These are phyloP conservation scores for Leptopterna dolabrata DNA, from an alignment of 2,888 invertebrate genomes.

Conservation along the genomic window DNA sequence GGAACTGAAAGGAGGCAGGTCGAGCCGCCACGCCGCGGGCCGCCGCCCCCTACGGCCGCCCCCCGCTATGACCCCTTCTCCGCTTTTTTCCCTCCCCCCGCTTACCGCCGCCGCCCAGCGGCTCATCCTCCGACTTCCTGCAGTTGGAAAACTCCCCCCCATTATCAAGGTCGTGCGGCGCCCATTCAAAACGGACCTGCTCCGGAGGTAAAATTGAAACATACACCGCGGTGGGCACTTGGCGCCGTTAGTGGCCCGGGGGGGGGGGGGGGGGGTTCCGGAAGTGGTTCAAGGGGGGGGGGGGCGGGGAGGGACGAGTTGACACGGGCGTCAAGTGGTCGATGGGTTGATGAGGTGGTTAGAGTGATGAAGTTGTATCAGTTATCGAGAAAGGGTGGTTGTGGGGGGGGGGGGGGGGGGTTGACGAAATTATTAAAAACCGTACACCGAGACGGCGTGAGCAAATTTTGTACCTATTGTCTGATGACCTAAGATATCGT, in stretches of 20 bases:
- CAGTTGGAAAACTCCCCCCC: neutral
- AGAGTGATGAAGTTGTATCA: too few species aligned
- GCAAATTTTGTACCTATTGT: too few species aligned
- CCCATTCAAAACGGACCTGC: neutral
- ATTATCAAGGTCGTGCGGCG: neutral
- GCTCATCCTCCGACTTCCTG: neutral
- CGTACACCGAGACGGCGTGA: too few species aligned
- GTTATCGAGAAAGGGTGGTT: too few species aligned
- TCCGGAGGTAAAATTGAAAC: slow-evolving; percentile 9
- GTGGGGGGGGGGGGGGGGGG: too few species aligned
- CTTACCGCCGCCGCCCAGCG: neutral
- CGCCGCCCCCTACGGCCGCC: slow-evolving; percentile 19
- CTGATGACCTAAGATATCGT: too few species aligned
- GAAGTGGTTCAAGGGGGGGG: neutral
- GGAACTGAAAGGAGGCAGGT: slow-evolving; percentile 41
- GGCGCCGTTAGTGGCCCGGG: neutral
- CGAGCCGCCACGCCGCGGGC: slow-evolving; percentile 6
- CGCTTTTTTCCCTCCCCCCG: neutral
- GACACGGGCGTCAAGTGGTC: neutral
- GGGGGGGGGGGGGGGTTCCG: neutral
- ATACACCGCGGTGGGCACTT: neutral
- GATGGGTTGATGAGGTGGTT: too few species aligned
- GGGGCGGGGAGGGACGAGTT: neutral
- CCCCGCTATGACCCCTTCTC: neutral
- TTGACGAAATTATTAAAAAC: too few species aligned